phyloP scores from a whole-genome alignment of 2,888 invertebrate species.

The Nephrocerus scutellatus region DNA sequence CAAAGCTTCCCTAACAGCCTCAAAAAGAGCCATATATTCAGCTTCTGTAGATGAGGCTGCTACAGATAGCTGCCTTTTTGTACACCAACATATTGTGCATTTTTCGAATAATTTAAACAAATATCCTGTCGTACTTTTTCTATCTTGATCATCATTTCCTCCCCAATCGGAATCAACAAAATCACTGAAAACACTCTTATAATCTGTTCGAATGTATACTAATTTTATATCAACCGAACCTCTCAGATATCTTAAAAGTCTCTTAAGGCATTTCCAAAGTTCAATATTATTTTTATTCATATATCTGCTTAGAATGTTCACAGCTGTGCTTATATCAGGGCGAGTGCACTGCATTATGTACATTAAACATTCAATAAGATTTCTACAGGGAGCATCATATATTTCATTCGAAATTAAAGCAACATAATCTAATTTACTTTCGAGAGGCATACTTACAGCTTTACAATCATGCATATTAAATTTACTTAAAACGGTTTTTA shows the following conservation, averaged over 20 bases:
- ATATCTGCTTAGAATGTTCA: slow-evolving; percentile 12
- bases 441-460: slow-evolving; percentile 23
- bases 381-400: slow-evolving; percentile 25
- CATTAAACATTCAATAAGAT: slow-evolving; percentile 23
- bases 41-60: no score
- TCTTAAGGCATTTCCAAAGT: slow-evolving; percentile 16
- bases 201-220: slow-evolving; percentile 10
- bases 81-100: slow-evolving; percentile 12
- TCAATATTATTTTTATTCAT: slow-evolving; percentile 19
- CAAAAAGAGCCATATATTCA: slow-evolving; percentile 11
- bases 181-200: slow-evolving; percentile 12
- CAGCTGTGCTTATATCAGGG: slow-evolving; percentile 17
- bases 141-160: slow-evolving; percentile 7
- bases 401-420: slow-evolving; percentile 26
- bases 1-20: slow-evolving; percentile 8
- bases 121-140: slow-evolving; percentile 19
- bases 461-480: slow-evolving; percentile 28
- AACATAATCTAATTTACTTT: slow-evolving; percentile 24
- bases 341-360: slow-evolving; percentile 21
- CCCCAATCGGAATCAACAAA: slow-evolving; percentile 17
- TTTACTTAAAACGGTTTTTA: slow-evolving; percentile 25
- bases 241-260: slow-evolving; percentile 8
- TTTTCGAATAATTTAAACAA: slow-evolving; percentile 15
- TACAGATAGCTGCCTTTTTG: slow-evolving; percentile 11
- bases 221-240: slow-evolving; percentile 13